Conservation (phyloP, 1,140 invertebrate species). For the Zaprionus capensis region DNA sequence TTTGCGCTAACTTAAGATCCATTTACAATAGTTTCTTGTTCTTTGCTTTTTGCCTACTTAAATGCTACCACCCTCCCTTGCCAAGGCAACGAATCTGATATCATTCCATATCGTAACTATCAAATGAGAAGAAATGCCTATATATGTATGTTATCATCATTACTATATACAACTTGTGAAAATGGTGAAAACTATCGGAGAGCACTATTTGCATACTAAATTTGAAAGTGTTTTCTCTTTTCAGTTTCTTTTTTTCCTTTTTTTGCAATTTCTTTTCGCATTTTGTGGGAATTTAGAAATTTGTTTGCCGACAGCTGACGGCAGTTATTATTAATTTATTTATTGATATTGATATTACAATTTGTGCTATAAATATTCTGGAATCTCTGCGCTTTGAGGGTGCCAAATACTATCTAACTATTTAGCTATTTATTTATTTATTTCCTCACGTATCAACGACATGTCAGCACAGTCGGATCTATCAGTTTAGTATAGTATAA, state of each 20-base stretch:
- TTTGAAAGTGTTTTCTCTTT: conserved; percentile 57
- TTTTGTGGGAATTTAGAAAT: conserved; percentile 56
- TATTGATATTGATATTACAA: conserved; percentile 57
- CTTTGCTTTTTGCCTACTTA: conserved; percentile 38
- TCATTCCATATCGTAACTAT: conserved; percentile 7
- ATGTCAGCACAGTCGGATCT: conserved; percentile 41
- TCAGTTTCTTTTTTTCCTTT: conserved; percentile 31
- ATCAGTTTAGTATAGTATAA: conserved; percentile 12
- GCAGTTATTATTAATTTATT: conserved; percentile 65
- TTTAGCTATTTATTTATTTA: conserved; percentile 67
- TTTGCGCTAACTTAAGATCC: conserved; percentile 16
- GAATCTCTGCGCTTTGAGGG: conserved; percentile 49
- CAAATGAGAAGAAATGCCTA: conserved; percentile 8
- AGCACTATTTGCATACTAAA: conserved; percentile 63
- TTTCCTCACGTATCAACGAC: conserved; percentile 36
- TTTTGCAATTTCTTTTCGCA: conserved; percentile 41
- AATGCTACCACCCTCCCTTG: conserved; percentile 26
- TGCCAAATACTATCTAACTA: conserved; percentile 35
- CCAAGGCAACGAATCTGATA: conserved; percentile 39
- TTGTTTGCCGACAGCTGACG: conserved; percentile 37
- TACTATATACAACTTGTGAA: conserved; percentile 31
- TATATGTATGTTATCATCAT: neutral
- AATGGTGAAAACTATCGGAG: conserved; percentile 46
- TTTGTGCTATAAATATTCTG: conserved; percentile 63
- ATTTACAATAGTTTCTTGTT: conserved; percentile 30